Percentiles rank a stretch among this genome's conserved stretches.
phyloP scores from a whole-genome alignment of 2,113 vertebrate species.

The Rutilus rutilus region DNA sequence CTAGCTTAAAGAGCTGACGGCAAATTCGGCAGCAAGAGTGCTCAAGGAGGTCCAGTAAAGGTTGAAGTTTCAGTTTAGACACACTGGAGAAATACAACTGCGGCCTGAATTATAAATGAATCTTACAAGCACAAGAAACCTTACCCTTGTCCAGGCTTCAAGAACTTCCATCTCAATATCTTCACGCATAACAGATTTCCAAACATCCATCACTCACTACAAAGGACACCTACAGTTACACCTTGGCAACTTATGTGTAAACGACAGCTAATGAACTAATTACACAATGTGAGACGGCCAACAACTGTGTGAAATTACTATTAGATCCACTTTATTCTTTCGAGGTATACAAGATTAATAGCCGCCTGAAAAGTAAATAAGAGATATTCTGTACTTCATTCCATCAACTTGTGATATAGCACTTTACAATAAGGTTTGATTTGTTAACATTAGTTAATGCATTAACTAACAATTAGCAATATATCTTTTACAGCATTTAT shows the following conservation, averaged over 20 bases:
- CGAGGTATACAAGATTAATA: background rate
- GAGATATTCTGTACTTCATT: background rate
- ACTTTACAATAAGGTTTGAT: too few species aligned
- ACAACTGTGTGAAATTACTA: background rate
- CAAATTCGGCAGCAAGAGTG: background rate
- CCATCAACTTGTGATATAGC: background rate
- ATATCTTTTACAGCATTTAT: too few species aligned
- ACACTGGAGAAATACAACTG: conserved; percentile 46
- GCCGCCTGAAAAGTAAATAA: background rate
- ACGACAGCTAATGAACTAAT: conserved; percentile 15
- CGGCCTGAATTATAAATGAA: conserved; percentile 73
- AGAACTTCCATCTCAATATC: conserved; percentile 35
- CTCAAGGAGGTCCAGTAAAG: conserved; percentile 38
- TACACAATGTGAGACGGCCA: background rate
- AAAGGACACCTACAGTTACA: conserved; percentile 32
- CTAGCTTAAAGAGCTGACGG: conserved; percentile 5
- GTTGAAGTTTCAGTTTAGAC: conserved; percentile 41
- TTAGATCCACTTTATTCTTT: background rate
- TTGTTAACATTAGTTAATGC: too few species aligned
- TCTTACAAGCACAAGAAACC: conserved; percentile 66
- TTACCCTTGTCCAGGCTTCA: conserved; percentile 58
- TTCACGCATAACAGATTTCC: conserved; percentile 33
- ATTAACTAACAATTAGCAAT: too few species aligned
- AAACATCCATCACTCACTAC: conserved; percentile 13
- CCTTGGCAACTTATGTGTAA: background rate